phyloP scores from a whole-genome alignment of 2,113 vertebrate species.

The Oplegnathus fasciatus region DNA sequence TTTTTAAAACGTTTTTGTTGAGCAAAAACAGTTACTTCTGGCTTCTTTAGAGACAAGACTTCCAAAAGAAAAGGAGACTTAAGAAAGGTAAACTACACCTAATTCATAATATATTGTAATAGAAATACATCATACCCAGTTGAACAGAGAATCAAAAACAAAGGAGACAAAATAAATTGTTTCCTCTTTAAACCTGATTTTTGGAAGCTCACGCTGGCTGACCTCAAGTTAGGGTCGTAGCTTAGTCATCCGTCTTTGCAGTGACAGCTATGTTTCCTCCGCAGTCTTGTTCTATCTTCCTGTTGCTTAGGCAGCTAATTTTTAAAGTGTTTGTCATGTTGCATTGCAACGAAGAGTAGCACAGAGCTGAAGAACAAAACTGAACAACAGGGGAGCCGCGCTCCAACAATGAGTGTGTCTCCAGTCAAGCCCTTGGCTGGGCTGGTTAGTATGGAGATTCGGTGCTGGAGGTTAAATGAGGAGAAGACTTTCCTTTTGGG shows the following conservation, averaged over 20 bases:
- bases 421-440: slow-evolving; percentile 35
- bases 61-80: not conserved
- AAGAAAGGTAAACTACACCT: not conserved
- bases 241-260: not conserved
- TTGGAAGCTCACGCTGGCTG: not conserved
- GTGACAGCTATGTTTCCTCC: not conserved
- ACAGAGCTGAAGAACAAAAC: slow-evolving; percentile 5
- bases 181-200: not conserved
- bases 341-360: slow-evolving; percentile 6
- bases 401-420: slow-evolving; percentile 47
- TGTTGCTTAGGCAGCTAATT: slow-evolving; percentile 16
- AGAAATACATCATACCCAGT: too few relatives aligned
- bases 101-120: not conserved
- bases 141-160: not conserved
- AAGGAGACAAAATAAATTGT: not conserved
- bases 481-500: slow-evolving; percentile 68
- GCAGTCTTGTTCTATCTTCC: not conserved
- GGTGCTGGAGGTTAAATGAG: slow-evolving; percentile 71
- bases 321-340: slow-evolving; percentile 27
- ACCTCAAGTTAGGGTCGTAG: not conserved
- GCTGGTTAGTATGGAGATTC: slow-evolving; percentile 77
- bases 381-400: slow-evolving; percentile 33
- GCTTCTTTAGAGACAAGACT: not conserved
- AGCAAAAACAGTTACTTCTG: not conserved
- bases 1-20: not conserved